Base-by-base conservation (phyloP, 2,113 vertebrate species). In the Dolichallabes microphthalmus region DNA sequence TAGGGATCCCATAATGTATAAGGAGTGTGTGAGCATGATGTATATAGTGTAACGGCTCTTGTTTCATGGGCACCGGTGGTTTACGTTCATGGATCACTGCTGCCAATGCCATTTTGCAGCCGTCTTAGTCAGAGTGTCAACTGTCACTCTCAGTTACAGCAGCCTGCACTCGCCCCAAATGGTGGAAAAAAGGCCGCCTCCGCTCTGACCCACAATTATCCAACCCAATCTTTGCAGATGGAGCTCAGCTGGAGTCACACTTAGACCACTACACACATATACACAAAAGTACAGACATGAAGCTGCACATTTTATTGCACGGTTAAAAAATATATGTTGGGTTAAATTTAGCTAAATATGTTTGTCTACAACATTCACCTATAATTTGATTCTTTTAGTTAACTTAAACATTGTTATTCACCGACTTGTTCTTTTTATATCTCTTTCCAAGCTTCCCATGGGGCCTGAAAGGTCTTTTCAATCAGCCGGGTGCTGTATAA, bases 181-280 rank as follows among this genome's bases (percentile, higher is more conserved):
- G 69, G 89, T 87, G 84, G 80, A 90, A 75, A 45, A 87, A 82
- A 90, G 91, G 89, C 88, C 60, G 81, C 27, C 88, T 90, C 89
- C 89, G 89, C 88, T 89, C 88, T 93, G 93, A 92, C 91, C 93
- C 89, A 89, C 91, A 93, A 92, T 93, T 92, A 93, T 91, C 86
- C 84, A 35, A 87, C 80, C 89, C 90, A 91, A 92, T 94, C 92
- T 88, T 92, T 81, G 91, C 86, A 89, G 90, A 93, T 25, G 91
- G 89, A 93, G 90, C 90, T 88, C 87, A 89, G 89, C 88, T 90
- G 90, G 91, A 91, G 90, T 91, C 91, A 89, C 85, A 81, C 86
- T 85, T 78, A 85, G 27, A 52, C 86, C 82, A 32, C 64, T 20
- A 35, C 66, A 64, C 53, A 63, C 55, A 61, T 1, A 35, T n/a